Evolutionary conservation across 2,113 vertebrate genomes (phyloP), one percentile per base, ranked within the genome.

Genomic region (Sebastes fasciatus): DNA sequence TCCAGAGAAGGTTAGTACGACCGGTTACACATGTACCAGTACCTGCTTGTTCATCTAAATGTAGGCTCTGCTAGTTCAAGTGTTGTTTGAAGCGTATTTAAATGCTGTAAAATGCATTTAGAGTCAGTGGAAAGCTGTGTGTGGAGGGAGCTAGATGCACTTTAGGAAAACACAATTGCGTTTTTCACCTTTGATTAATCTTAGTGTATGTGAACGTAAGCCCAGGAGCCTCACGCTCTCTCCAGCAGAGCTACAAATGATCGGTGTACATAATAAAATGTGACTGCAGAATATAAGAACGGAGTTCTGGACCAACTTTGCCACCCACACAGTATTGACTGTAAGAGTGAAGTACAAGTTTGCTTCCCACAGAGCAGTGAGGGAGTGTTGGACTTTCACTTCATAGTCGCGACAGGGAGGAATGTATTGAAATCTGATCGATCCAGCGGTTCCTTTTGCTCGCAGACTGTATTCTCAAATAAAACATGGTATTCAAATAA

Each of bases 1-100:
- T 12, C 87, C 89, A 0, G 94, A 95, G 46, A 93, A 96, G 95
- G 98, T 63, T 5, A n/a, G 57, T 23, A 12, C 21, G 23, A 8
- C n/a, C 4, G 55, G 10, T 1, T 57, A 57, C 54, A n/a, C 54
- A 57, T 21, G 8, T 57, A 4, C 54, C 54, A 34, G 58, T 55
- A 34, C 19, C 4, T 9, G 54, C 16, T 51, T 16, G 49, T 51
- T 51, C 13, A 14, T 52, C 51, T 52, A 6, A 14, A 2, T 6
- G 2, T 52, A 2, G 49, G 13, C 49, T 51, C 14, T 52, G 51
- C 5, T 52, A 21, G 21, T 55, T n/a, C 54, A 55, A 14, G 23
- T 6, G 11, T 61, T 61, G 0, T 61, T 34, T 61, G 54, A 10
- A 57, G 54, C 17, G 19, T 55, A n/a, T 55, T 9, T 55, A 9